Base-by-base conservation (phyloP, 2,113 vertebrate species). In the Oreochromis tanganicae region DNA sequence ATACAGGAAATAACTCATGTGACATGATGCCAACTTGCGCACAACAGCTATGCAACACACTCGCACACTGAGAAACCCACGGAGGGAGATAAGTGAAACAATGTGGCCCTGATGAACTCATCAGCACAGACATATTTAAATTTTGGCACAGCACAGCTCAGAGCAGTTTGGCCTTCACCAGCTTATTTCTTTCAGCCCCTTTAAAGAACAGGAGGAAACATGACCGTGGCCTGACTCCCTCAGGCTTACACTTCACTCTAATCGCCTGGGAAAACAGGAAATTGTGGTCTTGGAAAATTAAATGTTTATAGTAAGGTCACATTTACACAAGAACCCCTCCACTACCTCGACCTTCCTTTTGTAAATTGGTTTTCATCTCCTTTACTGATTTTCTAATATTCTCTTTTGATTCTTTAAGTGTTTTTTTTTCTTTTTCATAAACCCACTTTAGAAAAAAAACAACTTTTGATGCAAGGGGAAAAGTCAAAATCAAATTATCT, bases 191-290 rank as follows among this genome's bases (percentile, higher is more conserved):
- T 80, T 81, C 68, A 87, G 56, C 24, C 81, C 56, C 19, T 89
- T 89, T 82, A 83, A 91, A 90, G 82, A 36, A n/a, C 95, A 93
- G 94, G 97, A 97, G 96, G 97, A 98, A 97, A 96, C 94, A 94
- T 97, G 97, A 98, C 97, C 97, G 96, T 93, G 95, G 96, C 91
- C 93, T 97, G 97, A 97, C 98, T 97, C 96, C 95, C 89, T 86
- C 94, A 89, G 92, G 94, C 94, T 94, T 95, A 94, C 94, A 96
- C 96, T 96, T 96, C 93, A 93, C 96, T 90, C 95, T 95, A 96
- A 97, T 97, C 96, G 94, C 96, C 96, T 97, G 97, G 95, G 96
- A 97, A 96, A 96, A 96, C 96, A 97, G 97, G 96, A 97, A 97
- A 94, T 94, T 93, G 95, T 73, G 91, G 94, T 95, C 73, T 95